Percentiles rank a stretch among this genome's conserved stretches.
phyloP scores from a whole-genome alignment of 2,797 vertebrate genomes.

The Botia kubotai region DNA sequence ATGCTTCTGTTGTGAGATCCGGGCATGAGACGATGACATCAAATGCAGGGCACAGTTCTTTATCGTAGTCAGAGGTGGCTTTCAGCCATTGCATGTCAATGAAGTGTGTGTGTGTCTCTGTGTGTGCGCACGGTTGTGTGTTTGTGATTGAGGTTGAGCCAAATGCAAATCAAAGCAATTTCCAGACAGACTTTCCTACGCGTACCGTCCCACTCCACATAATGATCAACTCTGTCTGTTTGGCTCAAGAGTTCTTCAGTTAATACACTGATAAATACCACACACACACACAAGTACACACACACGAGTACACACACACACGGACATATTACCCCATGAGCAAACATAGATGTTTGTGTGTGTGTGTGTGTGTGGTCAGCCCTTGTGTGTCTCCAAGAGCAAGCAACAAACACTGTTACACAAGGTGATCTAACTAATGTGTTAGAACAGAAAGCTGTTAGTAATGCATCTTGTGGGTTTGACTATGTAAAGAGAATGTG shows the following conservation, averaged over 20 bases:
- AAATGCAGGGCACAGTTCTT: constrained; percentile 21
- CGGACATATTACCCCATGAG: not conserved
- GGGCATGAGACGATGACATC: constrained; percentile 10
- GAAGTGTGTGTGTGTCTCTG: constrained; percentile 16
- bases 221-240: constrained; percentile 47
- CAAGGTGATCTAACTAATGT: constrained; percentile 71
- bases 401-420: not conserved
- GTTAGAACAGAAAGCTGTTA: constrained; percentile 75
- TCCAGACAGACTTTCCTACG: constrained; percentile 23
- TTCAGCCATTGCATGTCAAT: constrained; percentile 45
- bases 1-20: not conserved
- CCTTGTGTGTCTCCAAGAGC: not conserved
- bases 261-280: constrained; percentile 49
- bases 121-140: constrained; percentile 26
- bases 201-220: constrained; percentile 38
- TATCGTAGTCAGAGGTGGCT: constrained; percentile 22
- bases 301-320: not conserved
- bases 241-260: constrained; percentile 41
- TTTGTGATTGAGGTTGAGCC: constrained; percentile 44
- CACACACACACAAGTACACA: not conserved
- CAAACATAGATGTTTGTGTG: no score
- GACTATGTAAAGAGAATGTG: constrained; percentile 76
- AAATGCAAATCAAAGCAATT: constrained; percentile 52
- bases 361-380: not conserved
- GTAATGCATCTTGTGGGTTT: constrained; percentile 70